phyloP scores from a whole-genome alignment of 2,113 vertebrate genomes.

The Castor canadensis region DNA sequence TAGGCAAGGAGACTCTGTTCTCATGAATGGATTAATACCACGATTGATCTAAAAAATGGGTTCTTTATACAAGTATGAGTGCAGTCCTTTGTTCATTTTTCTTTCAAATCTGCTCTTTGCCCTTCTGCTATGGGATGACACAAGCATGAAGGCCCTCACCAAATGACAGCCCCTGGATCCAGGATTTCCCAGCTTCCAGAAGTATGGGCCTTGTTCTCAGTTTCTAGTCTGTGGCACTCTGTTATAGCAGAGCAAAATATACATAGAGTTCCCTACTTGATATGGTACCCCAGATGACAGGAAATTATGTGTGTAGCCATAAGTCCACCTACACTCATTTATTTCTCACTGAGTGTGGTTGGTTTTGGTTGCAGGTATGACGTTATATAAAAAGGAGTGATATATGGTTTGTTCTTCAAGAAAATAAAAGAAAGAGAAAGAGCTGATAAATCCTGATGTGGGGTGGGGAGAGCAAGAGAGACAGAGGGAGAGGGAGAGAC shows the following conservation, averaged over 20 bases:
- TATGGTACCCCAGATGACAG: not conserved
- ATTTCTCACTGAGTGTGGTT: not conserved
- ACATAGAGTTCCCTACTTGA: not conserved
- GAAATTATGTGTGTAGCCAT: not conserved
- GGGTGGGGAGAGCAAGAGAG: accelerated
- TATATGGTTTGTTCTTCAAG: not conserved
- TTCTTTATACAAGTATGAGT: not conserved
- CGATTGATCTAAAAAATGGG: not conserved
- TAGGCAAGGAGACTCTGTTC: not conserved
- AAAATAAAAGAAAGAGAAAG: not conserved
- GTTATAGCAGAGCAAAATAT: not conserved
- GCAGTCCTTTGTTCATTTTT: not conserved
- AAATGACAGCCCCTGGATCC: not conserved
- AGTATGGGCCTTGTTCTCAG: too few species aligned
- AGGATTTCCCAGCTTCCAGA: not conserved
- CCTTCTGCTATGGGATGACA: not conserved
- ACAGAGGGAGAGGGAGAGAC: accelerated
- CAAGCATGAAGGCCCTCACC: not conserved
- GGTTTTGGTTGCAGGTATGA: not conserved
- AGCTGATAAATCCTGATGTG: not conserved
- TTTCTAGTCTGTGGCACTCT: too few species aligned
- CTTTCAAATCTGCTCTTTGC: not conserved
- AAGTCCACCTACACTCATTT: not conserved
- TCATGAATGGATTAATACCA: not conserved
- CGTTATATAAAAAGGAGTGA: not conserved